phyloP scores from a whole-genome alignment of 2,888 invertebrate species.

The Drosophila greeni region DNA sequence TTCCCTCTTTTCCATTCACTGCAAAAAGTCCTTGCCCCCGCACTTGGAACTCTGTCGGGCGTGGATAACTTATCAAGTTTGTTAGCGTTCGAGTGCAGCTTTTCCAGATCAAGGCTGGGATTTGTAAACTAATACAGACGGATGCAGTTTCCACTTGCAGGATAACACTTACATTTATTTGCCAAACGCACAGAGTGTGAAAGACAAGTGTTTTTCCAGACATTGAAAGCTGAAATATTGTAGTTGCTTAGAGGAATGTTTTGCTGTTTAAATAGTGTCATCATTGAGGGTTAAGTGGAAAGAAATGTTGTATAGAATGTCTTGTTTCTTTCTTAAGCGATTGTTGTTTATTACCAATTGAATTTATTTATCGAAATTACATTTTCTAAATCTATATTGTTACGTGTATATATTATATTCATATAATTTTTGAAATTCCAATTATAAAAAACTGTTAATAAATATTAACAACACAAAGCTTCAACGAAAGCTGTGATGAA shows the following conservation, averaged over 20 bases:
- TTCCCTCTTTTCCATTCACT: constrained; percentile 13
- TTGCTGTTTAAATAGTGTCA: not conserved
- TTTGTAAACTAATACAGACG: constrained; percentile 32
- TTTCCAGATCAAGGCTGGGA: constrained; percentile 16
- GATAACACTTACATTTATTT: constrained; percentile 43
- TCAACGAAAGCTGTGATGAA: not conserved
- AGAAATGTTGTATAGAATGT: too few species aligned
- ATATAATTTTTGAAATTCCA: not conserved
- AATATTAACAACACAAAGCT: not conserved
- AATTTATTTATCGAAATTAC: not conserved
- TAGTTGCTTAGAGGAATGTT: not conserved
- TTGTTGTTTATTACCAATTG: rapidly evolving
- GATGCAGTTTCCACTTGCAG: constrained; percentile 9
- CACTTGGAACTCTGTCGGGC: constrained; percentile 16
- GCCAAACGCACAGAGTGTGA: constrained; percentile 10
- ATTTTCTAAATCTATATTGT: not conserved
- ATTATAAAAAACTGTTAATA: not conserved
- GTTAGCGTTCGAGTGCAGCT: constrained; percentile 32
- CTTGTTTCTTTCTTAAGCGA: too few species aligned
- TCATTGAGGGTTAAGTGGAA: not conserved
- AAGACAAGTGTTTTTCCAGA: constrained; percentile 16
- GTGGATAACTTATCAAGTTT: constrained; percentile 43
- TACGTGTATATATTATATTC: not conserved
- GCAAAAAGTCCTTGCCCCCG: not conserved
- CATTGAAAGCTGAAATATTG: constrained; percentile 10